phyloP scores from a whole-genome alignment of 2,797 vertebrate species.

The Pseudochirops cupreus region DNA sequence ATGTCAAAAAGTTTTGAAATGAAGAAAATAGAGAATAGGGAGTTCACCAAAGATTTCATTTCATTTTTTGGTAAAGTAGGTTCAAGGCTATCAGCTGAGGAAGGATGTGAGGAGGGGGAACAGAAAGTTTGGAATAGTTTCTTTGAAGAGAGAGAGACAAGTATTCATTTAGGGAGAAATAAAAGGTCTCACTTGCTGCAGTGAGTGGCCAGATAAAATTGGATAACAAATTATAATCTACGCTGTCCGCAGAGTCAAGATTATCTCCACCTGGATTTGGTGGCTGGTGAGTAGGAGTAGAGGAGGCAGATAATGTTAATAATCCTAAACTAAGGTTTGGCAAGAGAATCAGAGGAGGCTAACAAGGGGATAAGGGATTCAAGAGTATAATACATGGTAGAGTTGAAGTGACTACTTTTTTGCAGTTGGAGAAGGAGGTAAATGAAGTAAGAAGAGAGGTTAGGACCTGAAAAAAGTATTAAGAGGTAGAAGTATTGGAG shows the following conservation, averaged over 20 bases:
- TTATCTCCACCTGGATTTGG: neutral
- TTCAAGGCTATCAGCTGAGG: neutral
- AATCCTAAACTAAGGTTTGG: neutral
- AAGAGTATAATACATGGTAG: neutral
- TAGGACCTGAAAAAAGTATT: neutral
- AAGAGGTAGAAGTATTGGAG: neutral
- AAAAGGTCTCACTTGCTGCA: neutral
- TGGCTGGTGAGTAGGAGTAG: neutral
- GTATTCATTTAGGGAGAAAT: neutral
- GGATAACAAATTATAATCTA: neutral
- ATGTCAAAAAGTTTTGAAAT: neutral
- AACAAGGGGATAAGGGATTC: neutral
- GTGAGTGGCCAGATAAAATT: neutral
- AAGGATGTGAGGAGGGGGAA: neutral
- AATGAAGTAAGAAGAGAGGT: neutral
- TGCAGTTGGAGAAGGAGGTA: neutral
- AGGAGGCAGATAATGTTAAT: neutral
- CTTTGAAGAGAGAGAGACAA: neutral
- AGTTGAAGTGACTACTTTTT: neutral
- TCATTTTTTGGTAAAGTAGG: neutral
- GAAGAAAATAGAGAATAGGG: neutral
- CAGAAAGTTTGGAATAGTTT: neutral
- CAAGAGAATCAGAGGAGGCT: neutral
- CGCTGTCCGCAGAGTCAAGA: neutral
- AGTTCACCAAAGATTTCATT: neutral